These are phyloP conservation scores for Microplitis demolitor DNA, from an alignment of 1,140 invertebrate genomes.

Conservation along the genomic window DNA sequence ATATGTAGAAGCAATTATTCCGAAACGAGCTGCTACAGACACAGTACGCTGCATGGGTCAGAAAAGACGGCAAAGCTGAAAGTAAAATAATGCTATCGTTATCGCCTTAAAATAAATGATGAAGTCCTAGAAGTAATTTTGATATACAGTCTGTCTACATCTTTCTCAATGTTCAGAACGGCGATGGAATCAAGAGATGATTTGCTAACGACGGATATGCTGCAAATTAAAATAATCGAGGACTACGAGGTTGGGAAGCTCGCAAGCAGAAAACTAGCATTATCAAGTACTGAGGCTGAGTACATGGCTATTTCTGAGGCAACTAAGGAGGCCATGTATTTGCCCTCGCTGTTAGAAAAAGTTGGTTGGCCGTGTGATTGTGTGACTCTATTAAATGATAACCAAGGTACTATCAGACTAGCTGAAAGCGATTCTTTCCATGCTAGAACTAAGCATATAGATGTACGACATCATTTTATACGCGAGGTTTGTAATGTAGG, in stretches of 20 bases:
- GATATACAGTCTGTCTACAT: no score
- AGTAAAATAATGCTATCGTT: no score
- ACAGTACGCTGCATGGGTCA: no score
- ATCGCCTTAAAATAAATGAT: no score
- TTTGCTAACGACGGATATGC: no score
- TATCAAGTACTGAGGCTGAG: constrained; percentile 52
- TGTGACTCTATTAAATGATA: neutral
- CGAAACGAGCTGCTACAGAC: no score
- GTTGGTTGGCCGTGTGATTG: neutral
- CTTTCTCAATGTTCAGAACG: no score
- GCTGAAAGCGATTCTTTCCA: neutral
- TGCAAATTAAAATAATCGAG: no score
- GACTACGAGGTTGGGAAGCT: constrained; percentile 11
- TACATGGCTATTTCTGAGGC: constrained; percentile 51
- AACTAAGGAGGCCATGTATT: constrained; percentile 1
- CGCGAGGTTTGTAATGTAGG: neutral
- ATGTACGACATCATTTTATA: neutral
- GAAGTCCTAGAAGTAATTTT: no score
- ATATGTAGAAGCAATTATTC: no score
- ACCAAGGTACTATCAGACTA: neutral
- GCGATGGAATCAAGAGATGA: no score
- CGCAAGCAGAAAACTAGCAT: constrained; percentile 24
- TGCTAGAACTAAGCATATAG: neutral
- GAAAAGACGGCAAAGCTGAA: no score
- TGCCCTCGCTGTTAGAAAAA: neutral